Conservation (phyloP, 2,113 vertebrate species). For the Actenoides lindsayi region DNA sequence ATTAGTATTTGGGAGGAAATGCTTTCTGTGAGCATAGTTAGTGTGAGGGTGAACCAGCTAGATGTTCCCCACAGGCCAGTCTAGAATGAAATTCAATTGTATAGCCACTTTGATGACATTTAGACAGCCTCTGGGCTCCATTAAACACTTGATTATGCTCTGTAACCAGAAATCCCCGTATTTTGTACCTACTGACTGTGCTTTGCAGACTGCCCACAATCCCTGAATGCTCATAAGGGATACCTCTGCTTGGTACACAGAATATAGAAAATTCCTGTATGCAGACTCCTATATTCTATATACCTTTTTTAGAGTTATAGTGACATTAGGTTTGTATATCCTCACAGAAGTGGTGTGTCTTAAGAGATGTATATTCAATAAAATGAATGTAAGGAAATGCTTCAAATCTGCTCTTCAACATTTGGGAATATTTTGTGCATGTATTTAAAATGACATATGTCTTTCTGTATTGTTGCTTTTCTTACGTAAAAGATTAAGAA, state of each 20-base stretch:
- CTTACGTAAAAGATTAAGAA: background rate
- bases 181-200: background rate
- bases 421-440: background rate
- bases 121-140: background rate
- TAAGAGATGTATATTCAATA: background rate
- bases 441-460: background rate
- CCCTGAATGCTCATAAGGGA: background rate
- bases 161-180: background rate
- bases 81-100: background rate
- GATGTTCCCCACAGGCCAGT: background rate
- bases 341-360: background rate
- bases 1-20: background rate
- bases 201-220: background rate
- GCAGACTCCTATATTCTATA: background rate
- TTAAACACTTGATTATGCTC: background rate
- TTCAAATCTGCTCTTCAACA: background rate
- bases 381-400: background rate
- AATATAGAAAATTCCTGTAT: background rate
- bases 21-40: background rate
- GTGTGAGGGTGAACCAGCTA: background rate
- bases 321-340: background rate
- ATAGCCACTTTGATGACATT: background rate
- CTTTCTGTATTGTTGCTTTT: background rate
- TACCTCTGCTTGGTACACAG: background rate
- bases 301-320: background rate